A percentile compares a stretch with the other conserved stretches of the same genome.
Evolutionary conservation across 2,888 invertebrate genomes (phyloP).

Genomic region (Zelleria hepariella): DNA sequence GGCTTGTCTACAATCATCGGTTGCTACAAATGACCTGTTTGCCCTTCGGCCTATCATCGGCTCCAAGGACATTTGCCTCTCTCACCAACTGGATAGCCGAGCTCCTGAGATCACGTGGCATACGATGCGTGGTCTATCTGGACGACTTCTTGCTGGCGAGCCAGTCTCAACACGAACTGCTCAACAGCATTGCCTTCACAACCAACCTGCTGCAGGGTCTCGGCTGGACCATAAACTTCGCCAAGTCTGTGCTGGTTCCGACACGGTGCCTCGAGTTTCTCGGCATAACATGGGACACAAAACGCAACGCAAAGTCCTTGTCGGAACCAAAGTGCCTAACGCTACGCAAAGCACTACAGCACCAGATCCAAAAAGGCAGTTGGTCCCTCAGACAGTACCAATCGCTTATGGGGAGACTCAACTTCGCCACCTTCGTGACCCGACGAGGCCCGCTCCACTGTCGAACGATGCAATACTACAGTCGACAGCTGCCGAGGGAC

Average conservation of each 20-base stretch:
- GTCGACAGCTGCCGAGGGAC: not conserved
- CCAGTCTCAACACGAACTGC: no score
- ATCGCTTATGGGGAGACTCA: not conserved
- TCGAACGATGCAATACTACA: not conserved
- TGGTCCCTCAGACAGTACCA: not conserved
- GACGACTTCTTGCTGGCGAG: no score
- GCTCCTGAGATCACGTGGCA: slow-evolving; percentile 19
- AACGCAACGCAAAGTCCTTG: slow-evolving; percentile 8
- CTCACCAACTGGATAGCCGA: no score
- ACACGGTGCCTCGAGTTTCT: slow-evolving; percentile 16
- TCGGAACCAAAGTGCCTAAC: not conserved
- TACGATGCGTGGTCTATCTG: no score
- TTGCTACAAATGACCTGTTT: slow-evolving; percentile 15
- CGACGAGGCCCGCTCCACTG: not conserved
- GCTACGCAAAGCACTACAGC: not conserved
- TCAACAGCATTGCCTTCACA: not conserved
- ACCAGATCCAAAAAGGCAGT: no score
- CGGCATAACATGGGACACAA: slow-evolving; percentile 16
- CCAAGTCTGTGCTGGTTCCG: slow-evolving; percentile 15
- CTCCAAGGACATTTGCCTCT: no score
- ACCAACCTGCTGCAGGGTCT: slow-evolving; percentile 7
- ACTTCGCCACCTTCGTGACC: not conserved
- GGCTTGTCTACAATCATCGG: slow-evolving; percentile 9
- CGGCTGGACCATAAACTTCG: slow-evolving; percentile 12
- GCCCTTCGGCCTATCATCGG: no score